Conservation (phyloP, 92 coral and sea anemone species). For the Galaxea fascicularis region DNA sequence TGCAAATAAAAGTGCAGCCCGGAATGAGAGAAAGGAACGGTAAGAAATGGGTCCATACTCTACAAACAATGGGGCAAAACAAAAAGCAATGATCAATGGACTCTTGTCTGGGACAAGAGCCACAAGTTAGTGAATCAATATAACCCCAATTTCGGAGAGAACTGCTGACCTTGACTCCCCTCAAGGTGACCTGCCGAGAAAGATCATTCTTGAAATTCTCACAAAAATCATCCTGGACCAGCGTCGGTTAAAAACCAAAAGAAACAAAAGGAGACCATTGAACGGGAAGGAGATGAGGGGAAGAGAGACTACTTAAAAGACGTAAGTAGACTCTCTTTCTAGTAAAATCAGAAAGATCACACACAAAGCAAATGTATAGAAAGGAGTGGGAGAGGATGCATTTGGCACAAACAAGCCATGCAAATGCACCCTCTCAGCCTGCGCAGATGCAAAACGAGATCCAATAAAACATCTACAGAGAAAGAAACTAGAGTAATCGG, state of each 20-base stretch:
- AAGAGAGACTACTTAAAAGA: no score
- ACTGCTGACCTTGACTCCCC: no score
- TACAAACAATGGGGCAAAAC: not conserved
- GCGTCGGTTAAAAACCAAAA: no score
- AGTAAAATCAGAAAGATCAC: no score
- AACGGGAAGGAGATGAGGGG: no score
- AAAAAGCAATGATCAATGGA: slow-evolving; percentile 23
- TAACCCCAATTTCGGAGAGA: slow-evolving; percentile 16
- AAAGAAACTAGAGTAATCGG: not conserved
- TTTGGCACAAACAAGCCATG: not conserved
- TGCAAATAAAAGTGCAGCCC: not conserved
- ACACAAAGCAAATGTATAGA: not conserved
- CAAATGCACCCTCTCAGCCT: not conserved
- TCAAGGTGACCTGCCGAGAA: no score
- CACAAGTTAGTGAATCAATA: not conserved
- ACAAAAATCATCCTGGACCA: no score
- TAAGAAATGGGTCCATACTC: not conserved
- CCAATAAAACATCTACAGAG: not conserved
- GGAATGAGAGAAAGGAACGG: not conserved
- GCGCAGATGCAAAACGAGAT: not conserved
- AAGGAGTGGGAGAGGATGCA: not conserved
- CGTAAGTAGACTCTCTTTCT: no score
- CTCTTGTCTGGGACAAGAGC: not conserved
- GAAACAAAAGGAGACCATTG: no score
- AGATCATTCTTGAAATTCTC: not conserved